Evolutionary conservation across 2,888 invertebrate species (phyloP).

Genomic region (Sphinx pinastri): DNA sequence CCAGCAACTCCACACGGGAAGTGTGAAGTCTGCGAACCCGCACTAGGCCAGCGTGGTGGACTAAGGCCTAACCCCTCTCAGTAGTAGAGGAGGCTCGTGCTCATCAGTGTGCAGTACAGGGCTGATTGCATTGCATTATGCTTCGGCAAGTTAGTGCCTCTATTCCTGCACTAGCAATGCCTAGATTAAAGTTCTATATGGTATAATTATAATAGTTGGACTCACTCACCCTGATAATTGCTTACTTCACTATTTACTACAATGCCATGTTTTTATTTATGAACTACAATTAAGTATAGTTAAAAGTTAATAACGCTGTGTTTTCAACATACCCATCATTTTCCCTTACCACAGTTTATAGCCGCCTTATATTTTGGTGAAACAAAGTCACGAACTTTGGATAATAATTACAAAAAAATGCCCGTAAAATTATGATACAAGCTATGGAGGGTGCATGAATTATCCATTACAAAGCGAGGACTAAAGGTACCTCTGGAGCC

Average conservation of each 20-base stretch:
- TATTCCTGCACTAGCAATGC: too few relatives aligned
- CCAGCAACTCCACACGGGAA: too few relatives aligned
- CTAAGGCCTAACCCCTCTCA: too few relatives aligned
- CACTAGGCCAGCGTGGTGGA: too few relatives aligned
- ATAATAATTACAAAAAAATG: slow-evolving; percentile 73
- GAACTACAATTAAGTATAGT: slow-evolving; percentile 11
- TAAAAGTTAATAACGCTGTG: slow-evolving; percentile 15
- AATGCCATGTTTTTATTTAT: slow-evolving; percentile 6
- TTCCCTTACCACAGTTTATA: slow-evolving; percentile 16
- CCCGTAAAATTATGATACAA: slow-evolving; percentile 72
- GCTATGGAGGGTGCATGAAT: slow-evolving; percentile 79
- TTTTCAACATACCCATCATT: slow-evolving; percentile 22
- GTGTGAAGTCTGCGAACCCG: too few relatives aligned
- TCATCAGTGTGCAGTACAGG: too few relatives aligned
- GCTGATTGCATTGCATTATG: too few relatives aligned
- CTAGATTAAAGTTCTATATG: too few relatives aligned
- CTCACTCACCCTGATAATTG: neutral
- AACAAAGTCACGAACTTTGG: slow-evolving; percentile 55
- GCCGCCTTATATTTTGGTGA: slow-evolving; percentile 35
- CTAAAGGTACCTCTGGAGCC: slow-evolving; percentile 71
- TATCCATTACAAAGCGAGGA: slow-evolving; percentile 72
- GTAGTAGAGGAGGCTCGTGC: too few relatives aligned
- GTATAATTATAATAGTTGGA: neutral
- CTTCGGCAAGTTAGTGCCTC: too few relatives aligned
- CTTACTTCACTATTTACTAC: neutral